Conservation (phyloP, 2,113 vertebrate genomes). For the Eudyptes chrysolophus region DNA sequence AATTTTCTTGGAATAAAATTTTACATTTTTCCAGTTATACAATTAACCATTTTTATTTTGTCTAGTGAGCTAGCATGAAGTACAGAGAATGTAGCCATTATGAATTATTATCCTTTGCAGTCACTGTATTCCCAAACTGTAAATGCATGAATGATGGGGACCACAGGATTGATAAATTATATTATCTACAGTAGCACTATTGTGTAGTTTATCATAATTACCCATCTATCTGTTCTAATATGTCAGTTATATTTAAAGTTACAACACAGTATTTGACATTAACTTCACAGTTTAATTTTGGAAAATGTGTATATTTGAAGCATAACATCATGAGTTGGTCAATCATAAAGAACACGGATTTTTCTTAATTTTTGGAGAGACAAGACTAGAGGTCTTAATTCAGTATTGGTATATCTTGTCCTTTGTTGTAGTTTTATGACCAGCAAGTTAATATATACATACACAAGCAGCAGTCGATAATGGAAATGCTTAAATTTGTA, state of each 20-base stretch:
- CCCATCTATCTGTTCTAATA: conserved; percentile 68
- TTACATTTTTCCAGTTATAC: conserved; percentile 92
- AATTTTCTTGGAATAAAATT: conserved; percentile 97
- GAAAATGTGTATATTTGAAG: conserved; percentile 44
- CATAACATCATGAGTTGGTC: conserved; percentile 42
- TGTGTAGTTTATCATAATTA: conserved; percentile 74
- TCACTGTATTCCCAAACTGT: conserved; percentile 69
- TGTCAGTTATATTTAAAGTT: conserved; percentile 68
- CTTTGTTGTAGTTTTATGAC: conserved; percentile 54
- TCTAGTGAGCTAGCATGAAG: conserved; percentile 77
- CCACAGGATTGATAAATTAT: conserved; percentile 73
- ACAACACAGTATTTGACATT: conserved; percentile 67
- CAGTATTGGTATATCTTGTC: conserved; percentile 30
- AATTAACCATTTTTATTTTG: conserved; percentile 78
- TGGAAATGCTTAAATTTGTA: conserved; percentile 52
- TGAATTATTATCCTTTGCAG: conserved; percentile 72
- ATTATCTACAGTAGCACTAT: conserved; percentile 70
- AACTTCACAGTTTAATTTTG: conserved; percentile 62
- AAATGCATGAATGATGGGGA: conserved; percentile 74
- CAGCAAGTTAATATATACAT: conserved; percentile 50
- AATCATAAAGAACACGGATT: conserved; percentile 25
- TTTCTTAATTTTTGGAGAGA: conserved; percentile 56
- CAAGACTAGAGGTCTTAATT: conserved; percentile 51
- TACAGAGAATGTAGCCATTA: conserved; percentile 68
- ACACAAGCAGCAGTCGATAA: conserved; percentile 53